A percentile compares a stretch with the other conserved stretches of the same genome.
Evolutionary conservation across 2,888 invertebrate genomes (phyloP).

Genomic region (Willowsia nigromaculata): DNA sequence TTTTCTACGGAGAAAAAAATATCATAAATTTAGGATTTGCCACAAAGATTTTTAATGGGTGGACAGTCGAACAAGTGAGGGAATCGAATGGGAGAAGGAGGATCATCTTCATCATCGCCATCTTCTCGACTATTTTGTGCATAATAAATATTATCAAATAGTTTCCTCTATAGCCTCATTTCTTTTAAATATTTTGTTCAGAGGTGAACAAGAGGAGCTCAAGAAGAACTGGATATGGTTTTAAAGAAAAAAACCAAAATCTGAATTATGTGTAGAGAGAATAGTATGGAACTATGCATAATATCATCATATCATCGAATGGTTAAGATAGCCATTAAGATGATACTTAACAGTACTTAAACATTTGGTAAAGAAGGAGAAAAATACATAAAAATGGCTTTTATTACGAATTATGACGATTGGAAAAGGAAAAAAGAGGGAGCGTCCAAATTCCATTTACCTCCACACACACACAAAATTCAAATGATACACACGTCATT

Average conservation of each 20-base stretch:
- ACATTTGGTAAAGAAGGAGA: constrained; percentile 22
- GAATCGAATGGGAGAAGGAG: constrained; percentile 73
- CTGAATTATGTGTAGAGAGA: background rate
- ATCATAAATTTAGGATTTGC: constrained; percentile 75
- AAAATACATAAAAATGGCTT: constrained; percentile 52
- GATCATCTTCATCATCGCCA: constrained; percentile 52
- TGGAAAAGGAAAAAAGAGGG: constrained; percentile 59
- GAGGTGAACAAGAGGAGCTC: background rate
- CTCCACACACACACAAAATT: constrained; percentile 22
- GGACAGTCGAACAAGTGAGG: constrained; percentile 70
- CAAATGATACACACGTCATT: constrained; percentile 34
- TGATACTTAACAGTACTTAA: constrained; percentile 25
- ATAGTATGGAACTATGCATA: constrained; percentile 20
- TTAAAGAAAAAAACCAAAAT: background rate
- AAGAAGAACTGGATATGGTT: background rate
- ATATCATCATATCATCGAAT: constrained; percentile 9
- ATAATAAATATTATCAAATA: constrained; percentile 11
- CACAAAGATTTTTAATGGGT: constrained; percentile 69
- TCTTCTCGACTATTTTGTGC: constrained; percentile 8
- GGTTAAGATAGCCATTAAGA: background rate
- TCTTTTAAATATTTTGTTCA: background rate
- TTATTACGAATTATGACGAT: constrained; percentile 52
- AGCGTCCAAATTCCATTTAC: constrained; percentile 47
- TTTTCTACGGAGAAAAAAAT: constrained; percentile 55
- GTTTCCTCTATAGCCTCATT: background rate